Evolutionary conservation across 1,140 invertebrate species (phyloP), one percentile per base, ranked within the genome.

Genomic region (Aphelenchoides besseyi): DNA sequence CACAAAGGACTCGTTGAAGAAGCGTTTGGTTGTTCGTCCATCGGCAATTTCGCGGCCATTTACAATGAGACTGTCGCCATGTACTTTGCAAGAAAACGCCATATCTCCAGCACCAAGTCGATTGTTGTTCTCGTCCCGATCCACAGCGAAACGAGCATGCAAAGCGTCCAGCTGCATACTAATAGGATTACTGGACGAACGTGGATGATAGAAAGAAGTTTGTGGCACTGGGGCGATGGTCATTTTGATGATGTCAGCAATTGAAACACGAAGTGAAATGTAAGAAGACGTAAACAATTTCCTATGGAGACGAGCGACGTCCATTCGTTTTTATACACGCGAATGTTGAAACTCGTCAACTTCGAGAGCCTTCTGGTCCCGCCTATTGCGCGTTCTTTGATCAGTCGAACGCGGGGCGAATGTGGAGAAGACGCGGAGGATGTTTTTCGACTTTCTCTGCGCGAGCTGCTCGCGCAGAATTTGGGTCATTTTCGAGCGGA

Each of bases 121-220:
- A 23, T 59, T 59, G 55, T 59, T 59, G 55, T 59, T 59, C 5
- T 8, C 18, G 55, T 59, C 55, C 12, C 55, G 55, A 23, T 59
- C 18, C 5, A 23, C 32, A 23, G 5, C 12, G 5, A 23, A 8
- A 8, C 5, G 55, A 59, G 23, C 18, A 59, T 59, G 55, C 12
- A 59, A 59, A 33, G 18, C 5, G 55, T 59, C 55, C 55, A 59
- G 18, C 5, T 59, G 5, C 12, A 8, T 28, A 23, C 55, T 59
- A 23, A 59, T 8, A 8, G 5, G 55, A 18, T 59, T 33, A 23
- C 55, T 59, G 5, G 55, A 59, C 5, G 55, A 59, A 23, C 55
- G 55, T 28, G 32, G 32, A 23, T 59, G 55, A 33, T 59, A 23
- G 55, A 8, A 59, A 12, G 5, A 59, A 23, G 55, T 28, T 5